Conservation (phyloP, 2,797 vertebrate genomes). For the Euthynnus affinis region DNA sequence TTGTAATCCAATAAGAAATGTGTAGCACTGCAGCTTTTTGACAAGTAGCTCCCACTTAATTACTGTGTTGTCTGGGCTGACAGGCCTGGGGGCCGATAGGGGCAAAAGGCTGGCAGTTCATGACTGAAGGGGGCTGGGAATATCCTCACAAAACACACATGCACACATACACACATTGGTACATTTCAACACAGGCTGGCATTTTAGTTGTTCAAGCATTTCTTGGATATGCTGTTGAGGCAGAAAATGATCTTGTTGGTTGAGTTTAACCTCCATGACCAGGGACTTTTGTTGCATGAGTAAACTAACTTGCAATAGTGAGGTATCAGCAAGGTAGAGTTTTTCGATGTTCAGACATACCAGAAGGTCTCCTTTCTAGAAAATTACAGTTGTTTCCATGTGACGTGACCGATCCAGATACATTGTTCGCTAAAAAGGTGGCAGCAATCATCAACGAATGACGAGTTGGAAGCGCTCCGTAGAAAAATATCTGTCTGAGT, state of each 20-base stretch:
- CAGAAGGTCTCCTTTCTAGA: neutral
- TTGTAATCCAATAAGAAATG: slow-evolving; percentile 90
- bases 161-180: neutral
- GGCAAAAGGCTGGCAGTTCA: slow-evolving; percentile 52
- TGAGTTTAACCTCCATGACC: neutral
- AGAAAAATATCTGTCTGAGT: neutral
- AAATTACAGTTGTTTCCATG: neutral
- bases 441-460: neutral
- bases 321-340: neutral
- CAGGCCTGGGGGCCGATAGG: slow-evolving; percentile 74
- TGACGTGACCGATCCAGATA: neutral
- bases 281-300: neutral
- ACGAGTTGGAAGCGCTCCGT: too few species aligned
- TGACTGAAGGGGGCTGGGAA: slow-evolving; percentile 48
- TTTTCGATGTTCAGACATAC: neutral
- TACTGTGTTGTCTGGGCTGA: slow-evolving; percentile 80
- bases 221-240: neutral
- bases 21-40: slow-evolving; percentile 81
- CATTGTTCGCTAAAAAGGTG: neutral
- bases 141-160: slow-evolving; percentile 27
- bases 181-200: slow-evolving; percentile 3
- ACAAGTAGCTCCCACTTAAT: slow-evolving; percentile 86
- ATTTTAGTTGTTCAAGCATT: neutral
- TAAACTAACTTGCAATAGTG: neutral
- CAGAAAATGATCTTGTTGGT: neutral